Evolutionary conservation across 2,113 vertebrate species (phyloP).

Genomic region (Halichoerus grypus): DNA sequence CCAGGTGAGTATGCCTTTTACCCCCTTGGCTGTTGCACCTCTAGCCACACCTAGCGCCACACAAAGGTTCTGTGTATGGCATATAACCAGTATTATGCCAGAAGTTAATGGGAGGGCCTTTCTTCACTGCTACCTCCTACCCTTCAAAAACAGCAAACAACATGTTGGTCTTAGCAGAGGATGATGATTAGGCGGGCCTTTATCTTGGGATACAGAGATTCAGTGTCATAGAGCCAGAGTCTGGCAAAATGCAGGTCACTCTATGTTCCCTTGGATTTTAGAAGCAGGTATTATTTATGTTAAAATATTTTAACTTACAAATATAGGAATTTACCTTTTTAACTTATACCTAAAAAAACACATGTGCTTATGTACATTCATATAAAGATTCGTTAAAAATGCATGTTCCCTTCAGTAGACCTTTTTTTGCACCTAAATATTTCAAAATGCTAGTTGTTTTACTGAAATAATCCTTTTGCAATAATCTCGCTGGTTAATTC

Average conservation of each 20-base stretch:
- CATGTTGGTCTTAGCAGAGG: neutral
- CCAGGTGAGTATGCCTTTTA: neutral
- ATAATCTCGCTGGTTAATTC: neutral
- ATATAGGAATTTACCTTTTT: neutral
- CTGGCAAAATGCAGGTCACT: neutral
- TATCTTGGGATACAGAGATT: neutral
- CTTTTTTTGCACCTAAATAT: neutral
- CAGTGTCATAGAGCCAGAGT: neutral
- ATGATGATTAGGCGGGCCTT: neutral
- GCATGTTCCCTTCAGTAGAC: neutral
- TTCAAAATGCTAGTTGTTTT: conserved; percentile 29
- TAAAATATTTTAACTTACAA: neutral
- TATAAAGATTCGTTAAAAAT: neutral
- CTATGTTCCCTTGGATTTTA: neutral
- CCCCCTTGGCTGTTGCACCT: neutral
- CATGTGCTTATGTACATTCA: neutral
- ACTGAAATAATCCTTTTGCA: conserved; percentile 36
- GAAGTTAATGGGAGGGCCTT: neutral
- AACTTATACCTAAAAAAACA: neutral
- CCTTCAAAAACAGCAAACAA: neutral
- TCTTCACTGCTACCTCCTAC: neutral
- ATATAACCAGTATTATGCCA: neutral
- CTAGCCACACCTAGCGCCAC: neutral
- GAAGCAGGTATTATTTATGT: conserved; percentile 23
- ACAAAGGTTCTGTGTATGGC: neutral